Conservation (phyloP, 2,113 vertebrate species). For the Ochotona princeps region DNA sequence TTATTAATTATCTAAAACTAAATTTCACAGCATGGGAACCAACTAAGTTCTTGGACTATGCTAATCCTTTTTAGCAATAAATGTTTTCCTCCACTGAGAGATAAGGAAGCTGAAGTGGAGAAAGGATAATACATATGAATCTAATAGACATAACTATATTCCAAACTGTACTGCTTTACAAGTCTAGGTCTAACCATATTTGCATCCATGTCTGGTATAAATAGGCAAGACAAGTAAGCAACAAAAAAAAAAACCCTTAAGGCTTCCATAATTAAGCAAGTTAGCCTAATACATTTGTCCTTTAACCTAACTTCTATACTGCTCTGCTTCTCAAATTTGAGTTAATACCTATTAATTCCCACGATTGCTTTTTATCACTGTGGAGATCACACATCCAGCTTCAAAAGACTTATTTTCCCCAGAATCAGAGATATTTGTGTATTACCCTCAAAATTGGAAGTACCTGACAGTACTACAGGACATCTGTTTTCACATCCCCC, state of each 20-base stretch:
- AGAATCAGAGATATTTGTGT: neutral
- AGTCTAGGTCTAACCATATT: neutral
- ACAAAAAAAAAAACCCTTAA: neutral
- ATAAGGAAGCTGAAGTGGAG: neutral
- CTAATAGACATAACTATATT: neutral
- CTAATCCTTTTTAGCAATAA: neutral
- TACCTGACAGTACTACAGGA: neutral
- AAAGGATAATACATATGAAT: neutral
- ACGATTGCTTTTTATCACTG: neutral
- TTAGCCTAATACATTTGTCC: neutral
- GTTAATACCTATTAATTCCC: neutral
- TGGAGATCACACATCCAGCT: neutral
- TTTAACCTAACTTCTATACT: neutral
- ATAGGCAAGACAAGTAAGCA: neutral
- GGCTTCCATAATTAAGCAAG: neutral
- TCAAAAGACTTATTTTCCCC: neutral
- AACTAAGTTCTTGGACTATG: neutral
- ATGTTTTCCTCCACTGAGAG: neutral
- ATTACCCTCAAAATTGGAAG: neutral
- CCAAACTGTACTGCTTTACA: neutral
- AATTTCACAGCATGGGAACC: neutral
- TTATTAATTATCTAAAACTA: neutral
- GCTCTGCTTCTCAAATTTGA: neutral
- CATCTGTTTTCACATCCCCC: too few species aligned
- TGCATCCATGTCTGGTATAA: neutral